phyloP scores from a whole-genome alignment of 2,888 invertebrate genomes.

The Drosophila setosimentum region DNA sequence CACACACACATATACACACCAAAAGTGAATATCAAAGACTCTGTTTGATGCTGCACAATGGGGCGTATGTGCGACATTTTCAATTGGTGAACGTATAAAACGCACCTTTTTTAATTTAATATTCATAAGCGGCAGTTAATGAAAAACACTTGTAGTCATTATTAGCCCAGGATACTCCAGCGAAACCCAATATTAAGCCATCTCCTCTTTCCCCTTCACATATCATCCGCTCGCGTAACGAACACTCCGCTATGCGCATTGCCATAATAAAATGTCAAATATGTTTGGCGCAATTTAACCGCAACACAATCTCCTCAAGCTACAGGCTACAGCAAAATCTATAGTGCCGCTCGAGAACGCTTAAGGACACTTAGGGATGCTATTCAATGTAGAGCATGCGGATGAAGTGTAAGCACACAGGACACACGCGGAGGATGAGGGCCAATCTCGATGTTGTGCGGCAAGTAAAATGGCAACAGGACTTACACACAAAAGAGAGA shows the following conservation, averaged over 20 bases:
- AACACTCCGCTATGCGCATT: conserved; percentile 22
- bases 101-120: conserved; percentile 75
- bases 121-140: conserved; percentile 78
- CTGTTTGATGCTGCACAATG: conserved; percentile 36
- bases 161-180: conserved; percentile 17
- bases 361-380: conserved; percentile 73
- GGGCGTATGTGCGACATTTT: conserved; percentile 52
- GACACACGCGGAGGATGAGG: conserved; percentile 20
- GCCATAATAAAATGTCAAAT: conserved; percentile 79
- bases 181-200: conserved; percentile 15
- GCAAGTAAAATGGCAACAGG: conserved; percentile 69
- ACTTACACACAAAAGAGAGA: not conserved
- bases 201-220: not conserved
- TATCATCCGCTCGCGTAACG: not conserved
- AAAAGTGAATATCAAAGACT: conserved; percentile 21
- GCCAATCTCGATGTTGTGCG: conserved; percentile 32
- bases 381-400: conserved; percentile 60
- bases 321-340: conserved; percentile 27
- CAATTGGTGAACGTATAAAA: conserved; percentile 6
- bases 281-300: conserved; percentile 80
- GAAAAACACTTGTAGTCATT: conserved; percentile 74
- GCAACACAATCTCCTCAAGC: conserved; percentile 64
- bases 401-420: conserved; percentile 52
- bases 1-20: not conserved
- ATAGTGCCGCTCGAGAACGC: conserved; percentile 65